Evolutionary conservation across 2,888 invertebrate genomes (phyloP).

Genomic region (Endotricha flammealis): DNA sequence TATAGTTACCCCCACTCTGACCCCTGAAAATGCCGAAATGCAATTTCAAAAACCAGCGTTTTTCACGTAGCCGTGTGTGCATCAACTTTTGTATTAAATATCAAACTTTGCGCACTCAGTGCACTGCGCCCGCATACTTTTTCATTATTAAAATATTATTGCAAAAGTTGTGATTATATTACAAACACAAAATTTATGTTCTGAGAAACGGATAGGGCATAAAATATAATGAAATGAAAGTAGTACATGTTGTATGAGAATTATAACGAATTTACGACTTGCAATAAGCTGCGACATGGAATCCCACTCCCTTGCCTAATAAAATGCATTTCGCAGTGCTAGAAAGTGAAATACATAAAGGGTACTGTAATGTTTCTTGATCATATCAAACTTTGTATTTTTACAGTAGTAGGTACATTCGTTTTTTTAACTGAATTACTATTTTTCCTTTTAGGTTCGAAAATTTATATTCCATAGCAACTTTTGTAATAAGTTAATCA

Average conservation of each 20-base stretch:
- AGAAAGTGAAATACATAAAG: constrained; percentile 4
- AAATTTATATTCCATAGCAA: too few relatives aligned
- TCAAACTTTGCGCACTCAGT: not conserved
- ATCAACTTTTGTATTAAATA: not conserved
- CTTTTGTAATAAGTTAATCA: too few relatives aligned
- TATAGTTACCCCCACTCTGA: constrained; percentile 25
- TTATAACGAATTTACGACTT: constrained; percentile 7
- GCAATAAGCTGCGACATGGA: constrained; percentile 9
- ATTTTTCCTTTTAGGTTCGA: too few relatives aligned
- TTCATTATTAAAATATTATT: not conserved
- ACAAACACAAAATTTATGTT: too few relatives aligned
- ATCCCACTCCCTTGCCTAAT: constrained; percentile 7
- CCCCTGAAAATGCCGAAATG: constrained; percentile 23
- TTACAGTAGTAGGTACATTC: too few relatives aligned
- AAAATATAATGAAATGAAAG: constrained; percentile 3
- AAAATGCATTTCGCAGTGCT: constrained; percentile 6
- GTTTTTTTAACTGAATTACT: too few relatives aligned
- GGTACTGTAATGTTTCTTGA: too few relatives aligned
- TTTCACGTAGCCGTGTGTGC: constrained; percentile 4
- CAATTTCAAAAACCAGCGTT: constrained; percentile 18
- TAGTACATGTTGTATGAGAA: constrained; percentile 2
- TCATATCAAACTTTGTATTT: too few relatives aligned
- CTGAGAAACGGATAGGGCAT: not conserved
- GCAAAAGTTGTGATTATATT: too few relatives aligned
- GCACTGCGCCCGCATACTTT: not conserved